phyloP scores from a whole-genome alignment of 2,113 vertebrate genomes.

The Phainopepla nitens region DNA sequence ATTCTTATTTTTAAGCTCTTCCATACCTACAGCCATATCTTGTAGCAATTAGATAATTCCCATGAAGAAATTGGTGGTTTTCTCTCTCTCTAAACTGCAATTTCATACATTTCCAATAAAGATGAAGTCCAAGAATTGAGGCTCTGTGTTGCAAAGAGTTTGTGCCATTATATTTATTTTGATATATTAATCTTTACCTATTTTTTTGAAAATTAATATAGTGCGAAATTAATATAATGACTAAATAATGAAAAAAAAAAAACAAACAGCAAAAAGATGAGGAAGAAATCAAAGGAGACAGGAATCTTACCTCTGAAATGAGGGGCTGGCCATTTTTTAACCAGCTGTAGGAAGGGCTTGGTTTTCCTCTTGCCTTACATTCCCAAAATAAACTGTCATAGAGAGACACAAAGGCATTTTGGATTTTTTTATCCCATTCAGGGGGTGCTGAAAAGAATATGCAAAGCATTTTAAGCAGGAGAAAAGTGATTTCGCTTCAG shows the following conservation, averaged over 20 bases:
- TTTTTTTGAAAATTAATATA: not conserved
- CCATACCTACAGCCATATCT: not conserved
- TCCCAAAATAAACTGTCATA: slow-evolving; percentile 86
- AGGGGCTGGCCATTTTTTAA: slow-evolving; percentile 83
- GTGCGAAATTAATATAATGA: not conserved
- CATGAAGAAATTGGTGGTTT: not conserved
- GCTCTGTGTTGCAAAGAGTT: not conserved
- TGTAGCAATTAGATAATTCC: not conserved
- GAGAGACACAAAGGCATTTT: slow-evolving; percentile 81
- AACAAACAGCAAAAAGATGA: rapidly evolving
- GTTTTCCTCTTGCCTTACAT: slow-evolving; percentile 83
- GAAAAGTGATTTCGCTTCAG: not conserved
- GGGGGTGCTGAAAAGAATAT: slow-evolving; percentile 64
- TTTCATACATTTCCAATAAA: not conserved
- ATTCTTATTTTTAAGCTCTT: not conserved
- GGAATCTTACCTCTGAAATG: slow-evolving; percentile 70
- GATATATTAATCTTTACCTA: not conserved
- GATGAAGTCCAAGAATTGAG: not conserved
- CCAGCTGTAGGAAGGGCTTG: slow-evolving; percentile 82
- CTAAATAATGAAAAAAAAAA: not conserved
- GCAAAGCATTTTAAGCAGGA: not conserved
- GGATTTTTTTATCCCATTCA: slow-evolving; percentile 84
- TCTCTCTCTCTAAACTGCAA: not conserved
- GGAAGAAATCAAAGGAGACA: not conserved
- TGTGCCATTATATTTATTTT: not conserved